phyloP scores from a whole-genome alignment of 2,888 invertebrate genomes.

The Quadriops clusia region DNA sequence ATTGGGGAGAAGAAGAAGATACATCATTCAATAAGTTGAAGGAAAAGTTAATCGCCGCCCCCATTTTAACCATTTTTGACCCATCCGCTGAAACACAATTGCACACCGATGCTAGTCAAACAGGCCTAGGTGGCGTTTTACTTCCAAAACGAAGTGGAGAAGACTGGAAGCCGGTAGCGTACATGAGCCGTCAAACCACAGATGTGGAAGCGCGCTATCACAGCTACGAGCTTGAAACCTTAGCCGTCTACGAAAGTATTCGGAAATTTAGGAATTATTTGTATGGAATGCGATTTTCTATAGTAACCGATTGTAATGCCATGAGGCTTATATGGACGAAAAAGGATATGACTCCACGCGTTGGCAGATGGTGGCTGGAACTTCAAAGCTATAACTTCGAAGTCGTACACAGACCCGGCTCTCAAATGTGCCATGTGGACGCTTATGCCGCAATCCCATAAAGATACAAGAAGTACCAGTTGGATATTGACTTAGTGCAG shows the following conservation, averaged over 20 bases:
- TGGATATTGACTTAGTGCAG: background rate
- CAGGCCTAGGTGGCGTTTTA: background rate
- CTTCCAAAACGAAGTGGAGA: background rate
- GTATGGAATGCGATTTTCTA: conserved; percentile 20
- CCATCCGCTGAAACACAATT: conserved; percentile 2
- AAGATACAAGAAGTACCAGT: too few species aligned
- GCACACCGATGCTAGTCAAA: background rate
- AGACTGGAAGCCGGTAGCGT: conserved; percentile 3
- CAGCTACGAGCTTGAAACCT: conserved; percentile 29
- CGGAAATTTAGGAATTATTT: conserved; percentile 28
- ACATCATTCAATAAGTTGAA: background rate
- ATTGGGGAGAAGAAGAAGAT: conserved; percentile 1
- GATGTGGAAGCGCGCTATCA: conserved; percentile 26
- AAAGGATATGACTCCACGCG: too few species aligned
- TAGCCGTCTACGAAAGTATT: conserved; percentile 26
- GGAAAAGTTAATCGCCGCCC: background rate
- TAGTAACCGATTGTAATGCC: conserved; percentile 28
- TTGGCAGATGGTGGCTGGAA: too few species aligned
- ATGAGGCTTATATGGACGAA: too few species aligned
- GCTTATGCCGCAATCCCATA: too few species aligned
- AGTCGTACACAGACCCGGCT: too few species aligned
- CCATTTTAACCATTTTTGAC: background rate
- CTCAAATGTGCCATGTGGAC: too few species aligned
- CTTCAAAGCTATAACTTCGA: too few species aligned
- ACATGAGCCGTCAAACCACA: conserved; percentile 20